phyloP scores from a whole-genome alignment of 2,888 invertebrate species.

The Mechanitis mazaeus region DNA sequence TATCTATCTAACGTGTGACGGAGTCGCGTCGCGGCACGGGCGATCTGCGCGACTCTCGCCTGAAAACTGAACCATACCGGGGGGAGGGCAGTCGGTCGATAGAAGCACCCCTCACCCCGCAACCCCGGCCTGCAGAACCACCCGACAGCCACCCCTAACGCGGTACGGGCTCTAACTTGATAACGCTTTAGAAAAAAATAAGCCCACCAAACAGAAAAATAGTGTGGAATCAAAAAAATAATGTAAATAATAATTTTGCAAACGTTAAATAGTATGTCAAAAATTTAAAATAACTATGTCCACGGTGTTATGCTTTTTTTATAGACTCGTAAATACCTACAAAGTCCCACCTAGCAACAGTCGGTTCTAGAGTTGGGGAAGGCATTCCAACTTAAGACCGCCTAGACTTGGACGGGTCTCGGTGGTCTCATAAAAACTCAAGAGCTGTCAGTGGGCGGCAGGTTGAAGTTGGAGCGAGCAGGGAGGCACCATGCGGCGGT shows the following conservation, averaged over 20 bases:
- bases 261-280: too few relatives aligned
- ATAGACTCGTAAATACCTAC: conserved; percentile 16
- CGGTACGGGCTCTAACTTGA: conserved; percentile 70
- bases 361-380: conserved; percentile 42
- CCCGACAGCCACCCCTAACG: conserved; percentile 55
- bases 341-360: conserved; percentile 45
- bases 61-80: conserved; percentile 74
- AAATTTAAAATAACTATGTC: too few relatives aligned
- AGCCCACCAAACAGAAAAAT: conserved; percentile 74
- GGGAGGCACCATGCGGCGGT: conserved; percentile 73
- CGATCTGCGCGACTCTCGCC: conserved; percentile 79
- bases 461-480: conserved; percentile 56
- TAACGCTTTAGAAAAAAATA: conserved; percentile 73
- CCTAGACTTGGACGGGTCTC: conserved; percentile 62
- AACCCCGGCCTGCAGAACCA: conserved; percentile 67
- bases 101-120: conserved; percentile 66
- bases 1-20: conserved; percentile 71
- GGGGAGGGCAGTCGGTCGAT: conserved; percentile 79
- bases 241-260: too few relatives aligned
- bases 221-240: conserved; percentile 50
- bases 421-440: conserved; percentile 68
- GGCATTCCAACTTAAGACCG: conserved; percentile 64
- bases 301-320: not conserved
- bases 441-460: conserved; percentile 54
- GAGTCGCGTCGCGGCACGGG: conserved; percentile 73